Evolutionary conservation across 2,113 vertebrate species (phyloP), one percentile per base, ranked within the genome.

Genomic region (Hiodon tergisus): DNA sequence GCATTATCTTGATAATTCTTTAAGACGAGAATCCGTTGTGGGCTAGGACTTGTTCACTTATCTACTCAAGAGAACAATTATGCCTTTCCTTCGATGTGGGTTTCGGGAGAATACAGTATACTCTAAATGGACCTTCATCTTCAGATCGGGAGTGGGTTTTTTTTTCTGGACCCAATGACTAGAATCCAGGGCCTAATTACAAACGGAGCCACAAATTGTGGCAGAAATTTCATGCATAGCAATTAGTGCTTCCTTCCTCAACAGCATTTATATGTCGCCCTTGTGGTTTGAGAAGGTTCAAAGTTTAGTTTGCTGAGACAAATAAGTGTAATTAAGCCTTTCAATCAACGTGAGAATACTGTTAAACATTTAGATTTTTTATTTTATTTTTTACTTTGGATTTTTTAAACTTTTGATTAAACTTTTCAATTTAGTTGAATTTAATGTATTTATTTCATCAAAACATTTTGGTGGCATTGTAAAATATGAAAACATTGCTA

Each of bases 251-350:
- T 63, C 16, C 61, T 16, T 63, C 61, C 16, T 16, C 61, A n/a
- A 11, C 46, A 47, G 17, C 53, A 51, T 52, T 69, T n/a, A 31
- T 31, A 31, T 31, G 31, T 51, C 47, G 5, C 17, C n/a, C 50
- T 50, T 52, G 67, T 54, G 67, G 50, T 69, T 13, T 4, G 52
- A 4, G 48, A 54, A 51, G n/a, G 3, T n/a, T 53, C 51, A 52
- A 10, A 69, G 7, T 69, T 54, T 69, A 53, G n/a, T 69, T 69
- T 54, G 53, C 47, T 13, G 53, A 14, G 67, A 69, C 67, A 54
- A 6, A 13, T 16, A 54, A 50, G 51, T 53, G 14, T 57, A 54
- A 72, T 69, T 50, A 60, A 17, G 66, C 10, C 46, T 58, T 13
- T 52, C 67, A 70, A 17, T 57, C 52, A 67, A 11, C 14, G 47